Evolutionary conservation across 2,888 invertebrate species (phyloP), one percentile per base, ranked within the genome.

Genomic region (Helobdella robusta): DNA sequence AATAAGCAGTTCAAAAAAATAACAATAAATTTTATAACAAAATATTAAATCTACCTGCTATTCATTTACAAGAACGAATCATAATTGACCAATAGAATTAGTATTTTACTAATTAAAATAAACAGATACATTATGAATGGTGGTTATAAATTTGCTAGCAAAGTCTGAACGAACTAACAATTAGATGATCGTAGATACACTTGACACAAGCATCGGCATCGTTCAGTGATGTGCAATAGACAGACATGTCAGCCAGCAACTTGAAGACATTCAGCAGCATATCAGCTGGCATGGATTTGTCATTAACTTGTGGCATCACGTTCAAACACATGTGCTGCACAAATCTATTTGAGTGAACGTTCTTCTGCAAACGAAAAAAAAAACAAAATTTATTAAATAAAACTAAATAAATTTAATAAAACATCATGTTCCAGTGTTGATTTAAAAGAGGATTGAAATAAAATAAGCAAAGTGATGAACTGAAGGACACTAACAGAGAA

Each of bases 311-410:
- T 15, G 88, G 87, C 67, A 94, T 79, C 36, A 93, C 86, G 83
- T 91, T 85, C 67, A 88, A 86, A 79, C 90, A 89, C 76, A 91
- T 86, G 77, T 89, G 91, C 46, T 84, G 84, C 1, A 91, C 85
- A 78, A 91, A 92, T 73, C 86, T 86, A 20, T 87, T 87, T 0
- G 92, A 90, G 77, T 89, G 88, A 52, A 90, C 87, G 80, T 88
- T 88, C 68, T 86, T 83, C 91, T 91, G 81, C 40, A 82, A 80
- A 40, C n/a, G 48, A 52, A 20, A 50, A 50, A 46, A 48, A 65
- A 0, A 66, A 34, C 11, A 52, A 50, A 60, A 6, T 48, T 48
- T 60, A 6, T 40, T 40, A 40, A 40, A 40, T 15, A 40, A 11
- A 40, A 40, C 11, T 15, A 40, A 36, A 50, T 15, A 60, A 60